Evolutionary conservation across 2,797 vertebrate species (phyloP), one percentile per base, ranked within the genome.

Genomic region (Acestrorhynchus altus): DNA sequence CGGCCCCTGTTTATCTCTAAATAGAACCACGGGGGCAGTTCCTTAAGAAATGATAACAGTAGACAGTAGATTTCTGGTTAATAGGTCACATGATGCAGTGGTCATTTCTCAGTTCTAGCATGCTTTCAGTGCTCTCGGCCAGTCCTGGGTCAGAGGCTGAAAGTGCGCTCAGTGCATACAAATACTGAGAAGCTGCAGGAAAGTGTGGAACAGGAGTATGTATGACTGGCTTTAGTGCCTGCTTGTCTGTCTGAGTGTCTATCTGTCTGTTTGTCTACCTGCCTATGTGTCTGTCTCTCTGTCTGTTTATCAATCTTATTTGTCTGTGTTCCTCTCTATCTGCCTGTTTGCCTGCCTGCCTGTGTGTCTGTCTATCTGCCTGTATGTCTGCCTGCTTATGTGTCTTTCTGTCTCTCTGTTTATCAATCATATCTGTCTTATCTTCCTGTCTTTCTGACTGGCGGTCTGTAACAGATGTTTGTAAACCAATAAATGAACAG

Each of bases 111-210:
- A 9, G 18, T 59, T 22, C 24, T 56, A 16, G 16, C 40, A 77
- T 9, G 4, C 22, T 52, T 26, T 47, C 22, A 22, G 1, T 13
- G 78, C 51, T 2, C 42, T 42, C 18, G 39, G 4, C 35, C 26
- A 46, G 12, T 74, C 61, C 35, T 47, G 51, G 20, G 71, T 79
- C 65, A 63, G 28, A 39, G 52, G 44, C 7, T 20, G 49, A 64
- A 54, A 76, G 66, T 49, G 12, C 69, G 51, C 51, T 22, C 13
- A 13, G n/a, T 15, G 11, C 20, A 47, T 39, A n/a, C 57, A 47
- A 20, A 40, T 28, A 8, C 7, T 8, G 56, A 69, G 46, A 39
- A 52, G 66, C 28, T 40, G 39, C 63, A 22, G 3, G 16, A 20
- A 66, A 47, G 22, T 52, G 26, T n/a, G 12, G 28, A 35, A n/a